phyloP scores from a whole-genome alignment of 2,113 vertebrate species.

The Cairina moschata region DNA sequence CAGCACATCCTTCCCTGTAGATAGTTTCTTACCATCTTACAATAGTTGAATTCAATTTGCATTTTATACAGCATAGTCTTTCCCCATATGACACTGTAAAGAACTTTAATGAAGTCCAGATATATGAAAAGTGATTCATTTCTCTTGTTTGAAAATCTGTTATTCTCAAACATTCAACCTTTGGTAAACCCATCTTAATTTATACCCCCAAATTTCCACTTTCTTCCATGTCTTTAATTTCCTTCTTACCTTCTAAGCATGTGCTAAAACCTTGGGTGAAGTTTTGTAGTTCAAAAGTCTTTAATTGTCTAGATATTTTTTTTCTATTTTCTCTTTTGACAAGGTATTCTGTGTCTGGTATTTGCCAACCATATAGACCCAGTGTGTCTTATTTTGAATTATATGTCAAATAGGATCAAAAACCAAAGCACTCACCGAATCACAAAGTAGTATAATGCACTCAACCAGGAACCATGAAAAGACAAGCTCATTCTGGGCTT shows the following conservation, averaged over 20 bases:
- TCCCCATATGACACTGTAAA: constrained; percentile 24
- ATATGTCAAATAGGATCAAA: background rate
- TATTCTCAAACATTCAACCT: background rate
- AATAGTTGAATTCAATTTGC: constrained; percentile 44
- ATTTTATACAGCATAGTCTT: constrained; percentile 28
- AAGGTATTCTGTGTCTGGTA: background rate
- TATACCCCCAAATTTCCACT: background rate
- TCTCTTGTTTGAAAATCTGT: background rate
- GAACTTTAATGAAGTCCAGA: constrained; percentile 53
- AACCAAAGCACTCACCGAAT: background rate
- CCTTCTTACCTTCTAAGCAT: background rate
- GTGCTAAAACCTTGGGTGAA: background rate
- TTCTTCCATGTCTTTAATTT: background rate
- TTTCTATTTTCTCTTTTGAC: background rate
- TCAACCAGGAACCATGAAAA: background rate
- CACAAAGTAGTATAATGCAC: background rate
- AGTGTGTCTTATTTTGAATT: background rate
- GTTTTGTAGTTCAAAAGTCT: background rate
- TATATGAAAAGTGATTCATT: background rate
- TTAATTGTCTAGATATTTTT: background rate
- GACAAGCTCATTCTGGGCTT: background rate
- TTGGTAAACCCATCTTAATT: background rate
- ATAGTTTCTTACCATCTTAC: constrained; percentile 7
- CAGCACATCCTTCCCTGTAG: background rate
- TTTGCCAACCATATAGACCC: background rate